Evolutionary conservation across 1,140 invertebrate genomes (phyloP), one percentile per base, ranked within the genome.

Genomic region (Anoplolepis gracilipes): DNA sequence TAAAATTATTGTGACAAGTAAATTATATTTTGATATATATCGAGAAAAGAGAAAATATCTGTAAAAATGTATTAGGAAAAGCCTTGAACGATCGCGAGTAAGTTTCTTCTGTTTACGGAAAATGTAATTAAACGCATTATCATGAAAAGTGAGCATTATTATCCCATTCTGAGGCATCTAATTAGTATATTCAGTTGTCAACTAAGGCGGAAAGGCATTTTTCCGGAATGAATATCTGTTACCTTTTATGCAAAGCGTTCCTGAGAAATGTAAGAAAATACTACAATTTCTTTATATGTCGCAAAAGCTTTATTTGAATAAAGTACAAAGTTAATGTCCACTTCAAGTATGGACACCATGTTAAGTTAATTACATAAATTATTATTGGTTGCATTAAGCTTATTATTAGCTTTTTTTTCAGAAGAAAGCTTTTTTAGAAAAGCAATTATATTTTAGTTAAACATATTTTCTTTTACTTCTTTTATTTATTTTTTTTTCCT

Each of bases 91-190:
- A 2, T 11, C 42, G 7, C 39, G 39, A 33, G 10, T 16, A 33
- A 85, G 73, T 79, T 77, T 61, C 53, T 33, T 13, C 28, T 25
- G 39, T 25, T 42, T 79, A 85, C 30, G 86, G 75, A 67, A 86
- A 88, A 87, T 62, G 30, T 81, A 87, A 84, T 70, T 78, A 76
- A 49, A 28, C 16, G 39, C 28, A 28, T 25, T 62, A 10, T 16
- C 46, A 8, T 7, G 79, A 55, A 86, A 90, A 90, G 30, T 61
- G 10, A 25, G 28, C 81, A 39, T 89, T 78, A 65, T 86, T 90
- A 79, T 89, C 28, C n/a, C 30, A 59, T 85, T 89, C 69, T 46
- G n/a, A 81, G 46, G 30, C 22, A 10, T 36, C 46, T 76, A 90
- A 87, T 90, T 89, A 85, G 81, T 70, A 62, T 81, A 85, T 49